These are phyloP conservation scores for Limnephilus lunatus DNA, from an alignment of 2,888 invertebrate species.

Conservation along the genomic window DNA sequence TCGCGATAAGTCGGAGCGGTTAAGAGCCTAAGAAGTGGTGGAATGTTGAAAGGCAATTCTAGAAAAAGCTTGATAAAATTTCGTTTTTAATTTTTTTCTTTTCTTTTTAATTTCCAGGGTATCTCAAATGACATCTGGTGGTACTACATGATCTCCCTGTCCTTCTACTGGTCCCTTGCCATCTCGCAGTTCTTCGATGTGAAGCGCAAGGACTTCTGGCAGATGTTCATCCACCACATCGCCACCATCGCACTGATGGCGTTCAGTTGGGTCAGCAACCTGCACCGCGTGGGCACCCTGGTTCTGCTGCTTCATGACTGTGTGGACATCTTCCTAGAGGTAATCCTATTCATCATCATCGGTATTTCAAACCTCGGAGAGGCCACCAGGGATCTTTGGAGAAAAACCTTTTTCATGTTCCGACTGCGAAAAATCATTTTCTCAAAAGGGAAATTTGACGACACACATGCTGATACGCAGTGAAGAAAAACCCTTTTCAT, in stretches of 20 bases:
- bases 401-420: no score
- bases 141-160: slow-evolving; percentile 97
- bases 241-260: slow-evolving; percentile 93
- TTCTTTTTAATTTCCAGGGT: slow-evolving; percentile 78
- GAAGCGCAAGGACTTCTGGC: slow-evolving; percentile 96
- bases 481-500: no score
- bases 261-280: slow-evolving; percentile 96
- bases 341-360: slow-evolving; percentile 69
- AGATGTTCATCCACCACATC: slow-evolving; percentile 98
- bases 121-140: slow-evolving; percentile 92
- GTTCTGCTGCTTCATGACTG: slow-evolving; percentile 92
- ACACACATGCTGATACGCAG: no score
- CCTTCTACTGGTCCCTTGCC: slow-evolving; percentile 96
- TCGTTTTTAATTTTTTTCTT: background rate
- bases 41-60: background rate
- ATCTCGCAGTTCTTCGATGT: slow-evolving; percentile 96
- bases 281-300: slow-evolving; percentile 93
- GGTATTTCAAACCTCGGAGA: slow-evolving; percentile 52
- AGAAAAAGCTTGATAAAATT: background rate
- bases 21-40: background rate
- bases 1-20: no score
- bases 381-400: background rate
- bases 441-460: no score
- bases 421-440: no score
- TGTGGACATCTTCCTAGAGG: slow-evolving; percentile 93